These are phyloP conservation scores for Gortyna flavago DNA, from an alignment of 2,888 invertebrate species.

Conservation along the genomic window DNA sequence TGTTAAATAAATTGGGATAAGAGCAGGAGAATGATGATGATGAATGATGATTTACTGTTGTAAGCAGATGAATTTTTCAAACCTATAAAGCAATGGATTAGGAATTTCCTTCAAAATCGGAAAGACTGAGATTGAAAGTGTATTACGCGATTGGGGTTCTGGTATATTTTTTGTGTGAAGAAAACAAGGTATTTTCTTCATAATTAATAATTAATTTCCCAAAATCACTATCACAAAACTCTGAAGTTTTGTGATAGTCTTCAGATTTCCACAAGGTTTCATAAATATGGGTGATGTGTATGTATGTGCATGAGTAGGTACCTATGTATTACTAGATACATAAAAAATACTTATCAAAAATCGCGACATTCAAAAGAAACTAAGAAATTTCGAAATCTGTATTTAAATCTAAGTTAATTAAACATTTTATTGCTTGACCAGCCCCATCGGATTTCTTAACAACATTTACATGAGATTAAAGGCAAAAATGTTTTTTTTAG, in stretches of 20 bases:
- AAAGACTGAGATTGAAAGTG: too few relatives aligned
- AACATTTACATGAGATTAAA: constrained; percentile 86
- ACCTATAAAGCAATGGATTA: not conserved
- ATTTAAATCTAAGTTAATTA: constrained; percentile 70
- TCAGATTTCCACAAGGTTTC: not conserved
- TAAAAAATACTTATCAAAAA: not conserved
- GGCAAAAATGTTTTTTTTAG: constrained; percentile 58
- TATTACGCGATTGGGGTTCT: not conserved
- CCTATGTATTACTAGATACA: not conserved
- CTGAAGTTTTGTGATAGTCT: too few relatives aligned
- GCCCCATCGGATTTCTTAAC: constrained; percentile 82
- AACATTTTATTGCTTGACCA: constrained; percentile 77
- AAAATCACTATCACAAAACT: too few relatives aligned
- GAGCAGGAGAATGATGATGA: too few relatives aligned
- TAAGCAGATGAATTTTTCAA: not conserved
- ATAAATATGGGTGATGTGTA: not conserved
- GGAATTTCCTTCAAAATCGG: not conserved
- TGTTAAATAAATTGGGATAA: too few relatives aligned
- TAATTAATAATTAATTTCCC: not conserved
- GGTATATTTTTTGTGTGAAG: not conserved
- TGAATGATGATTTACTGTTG: too few relatives aligned
- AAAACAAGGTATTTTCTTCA: not conserved
- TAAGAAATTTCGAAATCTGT: not conserved
- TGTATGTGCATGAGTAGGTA: too few relatives aligned
- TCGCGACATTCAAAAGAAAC: not conserved